Conservation (phyloP, 2,113 vertebrate genomes). For the Oceanites oceanicus region DNA sequence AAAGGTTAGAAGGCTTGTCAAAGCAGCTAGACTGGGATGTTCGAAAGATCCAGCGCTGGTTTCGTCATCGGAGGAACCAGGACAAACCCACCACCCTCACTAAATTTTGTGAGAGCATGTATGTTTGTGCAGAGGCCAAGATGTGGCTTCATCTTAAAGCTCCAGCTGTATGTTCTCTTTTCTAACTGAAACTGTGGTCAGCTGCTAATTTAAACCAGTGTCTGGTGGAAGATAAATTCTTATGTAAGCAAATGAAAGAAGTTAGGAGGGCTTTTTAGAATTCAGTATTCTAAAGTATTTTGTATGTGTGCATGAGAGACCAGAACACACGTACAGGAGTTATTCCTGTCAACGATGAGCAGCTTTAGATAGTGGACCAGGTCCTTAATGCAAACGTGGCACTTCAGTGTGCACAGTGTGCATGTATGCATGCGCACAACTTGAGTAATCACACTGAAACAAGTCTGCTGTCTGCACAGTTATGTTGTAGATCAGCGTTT, state of each 20-base stretch:
- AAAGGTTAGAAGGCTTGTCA: constrained; percentile 88
- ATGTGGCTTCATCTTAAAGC: not conserved
- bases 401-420: not conserved
- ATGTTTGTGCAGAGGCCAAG: constrained; percentile 67
- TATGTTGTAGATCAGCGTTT: not conserved
- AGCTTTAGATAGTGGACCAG: too few species aligned
- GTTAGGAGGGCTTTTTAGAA: not conserved
- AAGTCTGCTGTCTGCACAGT: not conserved
- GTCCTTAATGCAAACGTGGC: not conserved
- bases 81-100: constrained; percentile 93
- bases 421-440: not conserved
- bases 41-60: constrained; percentile 94
- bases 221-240: not conserved
- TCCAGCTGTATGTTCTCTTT: not conserved
- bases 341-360: not conserved
- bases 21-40: constrained; percentile 99
- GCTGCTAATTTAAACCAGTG: not conserved
- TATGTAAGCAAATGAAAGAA: not conserved
- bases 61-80: constrained; percentile 94
- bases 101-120: constrained; percentile 99
- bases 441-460: not conserved
- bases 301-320: not conserved
- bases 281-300: rapidly evolving
- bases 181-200: not conserved
- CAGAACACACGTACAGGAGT: not conserved